A percentile compares a stretch with the other conserved stretches of the same genome.
Evolutionary conservation across 2,888 invertebrate species (phyloP).

Genomic region (Nemotelus pantherinus): DNA sequence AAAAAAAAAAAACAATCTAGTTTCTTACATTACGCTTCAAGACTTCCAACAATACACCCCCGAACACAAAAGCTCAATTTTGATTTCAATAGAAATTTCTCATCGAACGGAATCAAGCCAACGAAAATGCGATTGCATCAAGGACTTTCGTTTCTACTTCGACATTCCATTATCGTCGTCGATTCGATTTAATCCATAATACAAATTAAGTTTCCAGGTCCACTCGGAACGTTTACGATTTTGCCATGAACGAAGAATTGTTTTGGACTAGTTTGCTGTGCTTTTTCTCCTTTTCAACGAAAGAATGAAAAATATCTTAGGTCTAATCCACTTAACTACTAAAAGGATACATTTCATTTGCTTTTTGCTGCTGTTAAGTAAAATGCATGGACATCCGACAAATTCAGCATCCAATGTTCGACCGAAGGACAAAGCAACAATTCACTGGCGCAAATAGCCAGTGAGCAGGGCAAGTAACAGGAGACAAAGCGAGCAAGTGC

Average conservation of each 20-base stretch:
- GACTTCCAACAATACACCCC: background rate
- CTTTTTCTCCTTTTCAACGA: background rate
- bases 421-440: constrained; percentile 1
- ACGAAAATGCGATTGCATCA: constrained; percentile 2
- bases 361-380: constrained; percentile 21
- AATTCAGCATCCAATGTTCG: background rate
- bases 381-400: constrained; percentile 14
- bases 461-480: background rate
- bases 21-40: too few species aligned
- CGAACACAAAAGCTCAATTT: background rate
- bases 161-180: constrained; percentile 1
- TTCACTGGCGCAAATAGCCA: background rate
- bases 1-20: too few species aligned
- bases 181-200: constrained; percentile 14
- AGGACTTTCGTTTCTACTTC: background rate
- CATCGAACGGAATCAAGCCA: background rate
- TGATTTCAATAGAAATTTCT: background rate
- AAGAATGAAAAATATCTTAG: constrained; percentile 24
- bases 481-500: background rate
- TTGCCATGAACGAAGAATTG: background rate
- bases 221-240: background rate
- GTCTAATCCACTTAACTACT: constrained; percentile 42
- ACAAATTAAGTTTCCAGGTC: constrained; percentile 8
- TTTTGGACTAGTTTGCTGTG: background rate
- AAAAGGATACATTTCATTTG: constrained; percentile 30